Conservation (phyloP, 2,888 invertebrate genomes). For the Tetragnatha montana region DNA sequence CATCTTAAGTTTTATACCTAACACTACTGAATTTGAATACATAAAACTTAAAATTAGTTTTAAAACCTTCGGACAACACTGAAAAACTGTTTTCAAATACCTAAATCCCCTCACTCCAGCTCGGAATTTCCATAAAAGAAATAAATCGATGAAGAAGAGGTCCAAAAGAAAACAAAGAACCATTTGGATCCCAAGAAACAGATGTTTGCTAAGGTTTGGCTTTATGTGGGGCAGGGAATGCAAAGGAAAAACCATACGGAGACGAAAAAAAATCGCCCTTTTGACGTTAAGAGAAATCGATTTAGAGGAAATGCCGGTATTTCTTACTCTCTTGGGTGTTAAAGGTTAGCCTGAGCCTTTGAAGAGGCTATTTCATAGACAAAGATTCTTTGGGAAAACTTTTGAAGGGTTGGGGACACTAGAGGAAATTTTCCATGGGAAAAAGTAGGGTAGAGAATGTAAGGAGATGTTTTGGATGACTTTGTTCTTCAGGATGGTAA, state of each 20-base stretch:
- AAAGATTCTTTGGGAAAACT: slow-evolving; percentile 24
- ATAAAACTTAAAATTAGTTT: background rate
- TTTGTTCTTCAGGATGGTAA: background rate
- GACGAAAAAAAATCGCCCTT: slow-evolving; percentile 31
- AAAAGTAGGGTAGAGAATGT: background rate
- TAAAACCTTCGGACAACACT: background rate
- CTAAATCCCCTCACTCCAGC: slow-evolving; percentile 3
- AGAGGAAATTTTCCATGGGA: background rate
- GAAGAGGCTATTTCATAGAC: slow-evolving; percentile 32
- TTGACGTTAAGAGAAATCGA: slow-evolving; percentile 59
- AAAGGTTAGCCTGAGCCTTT: slow-evolving; percentile 37
- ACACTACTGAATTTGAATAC: no score
- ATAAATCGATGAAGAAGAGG: slow-evolving; percentile 38
- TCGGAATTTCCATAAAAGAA: slow-evolving; percentile 44
- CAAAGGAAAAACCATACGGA: slow-evolving; percentile 16
- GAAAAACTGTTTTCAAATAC: background rate
- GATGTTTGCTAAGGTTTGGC: slow-evolving; percentile 58
- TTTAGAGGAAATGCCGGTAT: slow-evolving; percentile 50
- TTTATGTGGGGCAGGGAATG: slow-evolving; percentile 32
- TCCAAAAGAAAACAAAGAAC: slow-evolving; percentile 10
- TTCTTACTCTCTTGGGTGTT: slow-evolving; percentile 46
- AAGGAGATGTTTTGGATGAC: background rate
- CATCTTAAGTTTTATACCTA: no score
- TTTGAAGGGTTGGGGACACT: slow-evolving; percentile 3
- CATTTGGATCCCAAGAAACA: slow-evolving; percentile 44